Evolutionary conservation across 2,797 vertebrate species (phyloP).

Genomic region (Schizopygopsis pylzovi): DNA sequence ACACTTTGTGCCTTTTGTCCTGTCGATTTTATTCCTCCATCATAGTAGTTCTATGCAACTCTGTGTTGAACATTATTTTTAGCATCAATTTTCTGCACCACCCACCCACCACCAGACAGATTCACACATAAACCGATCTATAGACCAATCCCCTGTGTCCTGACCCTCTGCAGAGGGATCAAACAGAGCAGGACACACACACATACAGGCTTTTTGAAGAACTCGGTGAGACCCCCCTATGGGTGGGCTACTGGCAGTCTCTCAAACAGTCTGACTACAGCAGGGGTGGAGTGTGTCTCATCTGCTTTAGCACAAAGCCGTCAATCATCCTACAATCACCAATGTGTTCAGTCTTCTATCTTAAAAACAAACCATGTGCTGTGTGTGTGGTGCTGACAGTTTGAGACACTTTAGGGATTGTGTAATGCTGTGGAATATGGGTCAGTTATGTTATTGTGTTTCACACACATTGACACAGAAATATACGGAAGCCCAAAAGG

Average conservation of each 20-base stretch:
- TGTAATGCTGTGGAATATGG: slow-evolving; percentile 39
- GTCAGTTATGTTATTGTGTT: slow-evolving; percentile 34
- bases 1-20: background rate
- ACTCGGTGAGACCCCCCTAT: slow-evolving; percentile 75
- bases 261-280: slow-evolving; percentile 78
- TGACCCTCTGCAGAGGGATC: slow-evolving; percentile 79
- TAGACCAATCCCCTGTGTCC: slow-evolving; percentile 69
- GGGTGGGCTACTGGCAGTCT: slow-evolving; percentile 82
- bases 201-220: slow-evolving; percentile 79
- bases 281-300: slow-evolving; percentile 73
- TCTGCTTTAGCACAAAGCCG: slow-evolving; percentile 72
- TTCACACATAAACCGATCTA: slow-evolving; percentile 59
- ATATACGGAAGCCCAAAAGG: slow-evolving; percentile 13
- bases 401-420: slow-evolving; percentile 61
- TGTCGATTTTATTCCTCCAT: slow-evolving; percentile 12
- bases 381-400: slow-evolving; percentile 61
- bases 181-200: slow-evolving; percentile 76
- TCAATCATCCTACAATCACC: slow-evolving; percentile 63
- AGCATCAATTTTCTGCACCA: slow-evolving; percentile 39
- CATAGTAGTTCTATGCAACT: slow-evolving; percentile 14
- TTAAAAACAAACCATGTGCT: slow-evolving; percentile 47
- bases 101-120: slow-evolving; percentile 29
- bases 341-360: slow-evolving; percentile 56
- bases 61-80: slow-evolving; percentile 40
- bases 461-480: slow-evolving; percentile 2